Evolutionary conservation across 2,113 vertebrate species (phyloP).

Genomic region (Odocoileus virginianus): DNA sequence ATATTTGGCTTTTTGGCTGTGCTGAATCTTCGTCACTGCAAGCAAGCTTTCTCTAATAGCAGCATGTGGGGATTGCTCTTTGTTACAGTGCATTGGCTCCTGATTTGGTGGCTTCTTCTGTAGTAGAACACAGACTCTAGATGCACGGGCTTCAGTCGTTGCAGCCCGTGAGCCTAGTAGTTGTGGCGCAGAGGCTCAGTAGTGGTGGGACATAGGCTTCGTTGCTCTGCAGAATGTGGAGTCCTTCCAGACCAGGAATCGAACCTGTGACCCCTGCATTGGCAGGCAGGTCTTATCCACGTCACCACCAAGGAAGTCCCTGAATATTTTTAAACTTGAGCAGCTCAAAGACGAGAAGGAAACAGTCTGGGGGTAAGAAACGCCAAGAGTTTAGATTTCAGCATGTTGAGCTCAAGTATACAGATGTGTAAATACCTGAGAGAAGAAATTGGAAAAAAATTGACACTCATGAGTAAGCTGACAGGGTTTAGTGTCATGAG

Average conservation of each 20-base stretch:
- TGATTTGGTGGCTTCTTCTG: neutral
- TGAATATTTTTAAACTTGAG: neutral
- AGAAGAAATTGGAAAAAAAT: neutral
- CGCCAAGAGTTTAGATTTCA: neutral
- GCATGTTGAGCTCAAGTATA: neutral
- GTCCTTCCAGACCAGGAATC: neutral
- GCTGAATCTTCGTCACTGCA: rapidly evolving
- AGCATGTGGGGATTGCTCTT: neutral
- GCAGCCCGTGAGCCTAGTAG: neutral
- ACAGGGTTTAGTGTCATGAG: neutral
- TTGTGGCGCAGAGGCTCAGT: neutral
- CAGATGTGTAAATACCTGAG: neutral
- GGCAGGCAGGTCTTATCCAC: neutral
- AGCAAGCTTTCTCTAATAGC: neutral
- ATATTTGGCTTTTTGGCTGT: neutral
- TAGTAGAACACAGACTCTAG: neutral
- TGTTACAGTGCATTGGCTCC: neutral
- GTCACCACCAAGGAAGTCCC: neutral
- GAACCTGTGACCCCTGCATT: neutral
- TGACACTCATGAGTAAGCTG: neutral
- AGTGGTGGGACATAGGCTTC: neutral
- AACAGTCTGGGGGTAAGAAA: neutral
- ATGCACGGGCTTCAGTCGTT: neutral
- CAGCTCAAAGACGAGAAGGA: neutral
- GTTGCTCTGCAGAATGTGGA: neutral